phyloP scores from a whole-genome alignment of 2,888 invertebrate genomes.

The Nycteola revayana region DNA sequence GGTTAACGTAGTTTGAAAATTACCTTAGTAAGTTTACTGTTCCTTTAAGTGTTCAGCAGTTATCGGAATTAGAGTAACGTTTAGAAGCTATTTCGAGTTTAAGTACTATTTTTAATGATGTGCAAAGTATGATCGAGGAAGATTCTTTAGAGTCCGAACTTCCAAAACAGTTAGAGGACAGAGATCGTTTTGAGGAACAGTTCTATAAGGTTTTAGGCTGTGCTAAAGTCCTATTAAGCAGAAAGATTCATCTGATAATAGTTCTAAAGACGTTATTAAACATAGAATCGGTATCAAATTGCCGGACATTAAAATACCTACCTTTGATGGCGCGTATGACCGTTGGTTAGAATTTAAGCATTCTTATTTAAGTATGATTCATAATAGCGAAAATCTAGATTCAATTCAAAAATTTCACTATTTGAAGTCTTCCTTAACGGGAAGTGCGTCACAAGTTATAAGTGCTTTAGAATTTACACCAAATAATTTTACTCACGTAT shows the following conservation, averaged over 20 bases:
- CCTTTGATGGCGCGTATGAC: conserved; percentile 23
- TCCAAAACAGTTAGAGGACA: neutral
- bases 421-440: conserved; percentile 16
- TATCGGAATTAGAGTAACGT: neutral
- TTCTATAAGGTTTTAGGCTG: neutral
- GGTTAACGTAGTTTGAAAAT: neutral
- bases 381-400: conserved; percentile 9
- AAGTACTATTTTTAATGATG: neutral
- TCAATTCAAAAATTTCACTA: conserved; percentile 23
- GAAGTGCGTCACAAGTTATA: conserved; percentile 11
- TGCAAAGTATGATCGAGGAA: neutral
- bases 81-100: neutral
- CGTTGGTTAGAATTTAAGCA: conserved; percentile 23
- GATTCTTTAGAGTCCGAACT: neutral
- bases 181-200: neutral
- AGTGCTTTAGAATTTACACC: conserved; percentile 15
- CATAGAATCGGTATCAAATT: conserved; percentile 8
- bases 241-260: neutral
- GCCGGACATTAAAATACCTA: conserved; percentile 17
- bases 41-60: neutral
- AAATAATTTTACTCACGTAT: conserved; percentile 16
- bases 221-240: neutral
- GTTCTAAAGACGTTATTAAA: neutral
- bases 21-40: neutral
- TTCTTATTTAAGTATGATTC: conserved; percentile 18